Conservation (phyloP, 2,113 vertebrate genomes). For the Dromaius novaehollandiae region DNA sequence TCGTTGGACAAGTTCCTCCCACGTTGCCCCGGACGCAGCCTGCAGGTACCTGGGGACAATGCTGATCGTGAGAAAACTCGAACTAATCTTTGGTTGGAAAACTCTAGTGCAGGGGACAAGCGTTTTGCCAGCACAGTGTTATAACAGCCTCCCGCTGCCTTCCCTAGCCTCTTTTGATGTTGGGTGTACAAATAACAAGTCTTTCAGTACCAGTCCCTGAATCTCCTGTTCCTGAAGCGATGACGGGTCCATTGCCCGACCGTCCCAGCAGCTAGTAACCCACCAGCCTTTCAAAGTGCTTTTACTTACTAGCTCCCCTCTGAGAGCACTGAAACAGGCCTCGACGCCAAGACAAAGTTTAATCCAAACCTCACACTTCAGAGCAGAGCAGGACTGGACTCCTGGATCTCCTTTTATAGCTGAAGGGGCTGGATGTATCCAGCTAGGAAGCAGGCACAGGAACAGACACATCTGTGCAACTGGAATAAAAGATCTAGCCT, state of each 20-base stretch:
- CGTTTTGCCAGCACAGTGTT: background rate
- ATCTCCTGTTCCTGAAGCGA: background rate
- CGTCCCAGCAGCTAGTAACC: background rate
- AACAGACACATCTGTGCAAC: background rate
- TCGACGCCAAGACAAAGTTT: background rate
- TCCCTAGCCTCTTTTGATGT: background rate
- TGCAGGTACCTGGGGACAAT: rapidly evolving
- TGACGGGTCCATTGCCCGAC: background rate
- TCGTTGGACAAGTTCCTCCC: background rate
- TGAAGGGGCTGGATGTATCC: background rate
- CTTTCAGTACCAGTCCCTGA: background rate
- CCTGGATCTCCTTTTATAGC: background rate
- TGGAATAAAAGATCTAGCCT: background rate
- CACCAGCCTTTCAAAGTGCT: background rate
- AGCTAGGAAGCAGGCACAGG: background rate
- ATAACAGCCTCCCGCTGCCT: background rate
- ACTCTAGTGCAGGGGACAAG: background rate
- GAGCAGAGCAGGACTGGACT: background rate
- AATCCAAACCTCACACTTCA: background rate
- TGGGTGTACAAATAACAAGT: background rate
- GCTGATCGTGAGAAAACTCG: background rate
- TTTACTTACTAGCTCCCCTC: background rate
- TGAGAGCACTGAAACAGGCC: background rate
- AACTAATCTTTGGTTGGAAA: background rate
- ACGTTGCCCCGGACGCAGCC: background rate